Evolutionary conservation across 1,140 invertebrate genomes (phyloP), one percentile per base, ranked within the genome.

Genomic region (Grapholita molesta): DNA sequence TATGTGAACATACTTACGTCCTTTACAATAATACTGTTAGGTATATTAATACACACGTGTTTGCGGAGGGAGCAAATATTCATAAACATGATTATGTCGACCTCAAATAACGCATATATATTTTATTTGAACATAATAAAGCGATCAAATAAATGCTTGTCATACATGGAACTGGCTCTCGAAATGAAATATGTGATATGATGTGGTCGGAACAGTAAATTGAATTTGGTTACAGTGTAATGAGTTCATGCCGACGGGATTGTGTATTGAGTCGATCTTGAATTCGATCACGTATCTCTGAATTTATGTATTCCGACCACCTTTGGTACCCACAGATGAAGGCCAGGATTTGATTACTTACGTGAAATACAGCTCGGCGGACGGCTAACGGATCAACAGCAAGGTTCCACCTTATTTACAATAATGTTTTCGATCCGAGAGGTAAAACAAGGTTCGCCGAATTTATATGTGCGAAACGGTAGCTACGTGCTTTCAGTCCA

Each of bases 161-260:
- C 71, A 70, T 72, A 76, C 71, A 73, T 74, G 70, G 82, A 79
- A 76, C 69, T 84, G 72, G 72, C 70, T 70, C 28, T 69, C 72
- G 76, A 78, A 79, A 84, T 85, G 83, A 83, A 86, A 87, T 89
- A 85, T 88, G 32, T 21, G 33, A 65, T 85, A 83, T 83, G 81
- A 89, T 84, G 77, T 80, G 81, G 80, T 72, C 74, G 76, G 75
- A 77, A 79, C 73, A 76, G 78, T 83, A 89, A 89, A 91, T 88
- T 86, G 86, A 88, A 89, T 91, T 88, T 85, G 83, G 86, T 89
- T 91, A 89, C 79, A 85, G 79, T 84, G 78, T 89, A 88, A 90
- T 89, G 87, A 90, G 86, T 85, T 86, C 85, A 82, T 86, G 85
- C 85, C 79, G 80, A 71, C 75, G 70, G 76, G 78, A 83, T 85